These are phyloP conservation scores for Acridotheres tristis DNA, from an alignment of 2,797 vertebrate species.

Conservation along the genomic window DNA sequence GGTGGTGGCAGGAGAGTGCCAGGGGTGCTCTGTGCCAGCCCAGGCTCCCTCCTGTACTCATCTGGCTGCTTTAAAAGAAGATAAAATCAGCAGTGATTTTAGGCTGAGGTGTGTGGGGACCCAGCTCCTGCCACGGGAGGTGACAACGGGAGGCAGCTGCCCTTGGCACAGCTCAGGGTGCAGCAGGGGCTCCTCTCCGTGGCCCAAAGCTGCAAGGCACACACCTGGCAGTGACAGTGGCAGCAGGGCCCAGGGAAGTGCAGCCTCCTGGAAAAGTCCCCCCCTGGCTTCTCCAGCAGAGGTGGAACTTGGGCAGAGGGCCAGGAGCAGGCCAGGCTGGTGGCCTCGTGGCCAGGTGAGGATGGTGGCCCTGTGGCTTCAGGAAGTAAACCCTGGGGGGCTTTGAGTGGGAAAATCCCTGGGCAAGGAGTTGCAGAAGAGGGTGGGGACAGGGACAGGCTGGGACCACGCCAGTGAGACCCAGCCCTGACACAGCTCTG, in stretches of 20 bases:
- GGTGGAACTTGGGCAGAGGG: not conserved
- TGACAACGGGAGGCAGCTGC: not conserved
- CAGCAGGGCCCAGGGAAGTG: fast-evolving
- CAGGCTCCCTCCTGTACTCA: not conserved
- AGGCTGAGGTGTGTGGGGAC: not conserved
- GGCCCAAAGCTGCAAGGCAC: not conserved
- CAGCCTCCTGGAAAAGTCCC: fast-evolving
- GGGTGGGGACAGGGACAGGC: not conserved
- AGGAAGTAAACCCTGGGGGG: not conserved
- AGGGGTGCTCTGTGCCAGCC: not conserved
- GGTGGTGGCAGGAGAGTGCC: not conserved
- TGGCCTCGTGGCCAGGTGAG: not conserved
- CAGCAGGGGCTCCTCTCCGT: not conserved
- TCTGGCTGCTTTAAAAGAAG: not conserved
- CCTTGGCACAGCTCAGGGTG: not conserved
- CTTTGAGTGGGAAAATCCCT: not conserved
- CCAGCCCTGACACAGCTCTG: fast-evolving
- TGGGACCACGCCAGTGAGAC: not conserved
- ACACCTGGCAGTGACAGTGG: fast-evolving
- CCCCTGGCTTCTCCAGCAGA: not conserved
- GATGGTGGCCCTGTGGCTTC: not conserved
- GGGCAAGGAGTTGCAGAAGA: not conserved
- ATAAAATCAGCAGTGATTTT: not conserved
- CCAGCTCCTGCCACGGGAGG: fast-evolving
- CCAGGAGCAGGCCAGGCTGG: not conserved